A percentile compares a stretch with the other conserved stretches of the same genome.
Conservation (phyloP, 2,888 invertebrate species). For the Oscheius onirici region DNA sequence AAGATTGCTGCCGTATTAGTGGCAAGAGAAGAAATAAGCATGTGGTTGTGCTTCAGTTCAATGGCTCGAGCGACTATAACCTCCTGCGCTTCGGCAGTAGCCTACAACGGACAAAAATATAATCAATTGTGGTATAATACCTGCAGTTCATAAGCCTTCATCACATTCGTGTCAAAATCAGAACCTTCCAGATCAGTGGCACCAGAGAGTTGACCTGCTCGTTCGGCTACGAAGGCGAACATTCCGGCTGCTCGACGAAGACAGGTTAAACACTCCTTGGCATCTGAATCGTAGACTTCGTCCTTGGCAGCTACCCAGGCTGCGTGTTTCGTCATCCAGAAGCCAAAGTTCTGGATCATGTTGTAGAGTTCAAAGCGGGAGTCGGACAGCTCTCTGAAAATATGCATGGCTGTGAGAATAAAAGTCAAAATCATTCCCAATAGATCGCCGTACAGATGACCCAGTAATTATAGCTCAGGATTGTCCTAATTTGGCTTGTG, state of each 20-base stretch:
- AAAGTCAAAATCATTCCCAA: no score
- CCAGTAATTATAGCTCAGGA: no score
- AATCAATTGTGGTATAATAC: slow-evolving; percentile 68
- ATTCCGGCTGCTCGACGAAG: slow-evolving; percentile 78
- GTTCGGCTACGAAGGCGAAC: slow-evolving; percentile 73
- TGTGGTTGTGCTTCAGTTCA: slow-evolving; percentile 78
- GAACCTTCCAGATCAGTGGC: slow-evolving; percentile 73
- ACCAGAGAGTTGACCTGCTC: slow-evolving; percentile 50
- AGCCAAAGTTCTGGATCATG: slow-evolving; percentile 77
- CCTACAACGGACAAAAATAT: slow-evolving; percentile 4
- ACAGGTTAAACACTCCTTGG: slow-evolving; percentile 78
- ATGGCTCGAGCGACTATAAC: slow-evolving; percentile 79
- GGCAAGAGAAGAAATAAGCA: slow-evolving; percentile 77
- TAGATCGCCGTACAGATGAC: no score
- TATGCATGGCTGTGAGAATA: no score
- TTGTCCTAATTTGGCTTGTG: no score
- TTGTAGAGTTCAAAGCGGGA: slow-evolving; percentile 77
- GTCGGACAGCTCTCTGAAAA: slow-evolving; percentile 75
- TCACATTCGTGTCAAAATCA: slow-evolving; percentile 77
- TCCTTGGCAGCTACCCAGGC: slow-evolving; percentile 77
- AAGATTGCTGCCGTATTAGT: slow-evolving; percentile 78
- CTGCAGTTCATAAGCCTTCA: slow-evolving; percentile 78
- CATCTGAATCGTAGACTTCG: slow-evolving; percentile 77
- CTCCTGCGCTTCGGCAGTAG: slow-evolving; percentile 79
- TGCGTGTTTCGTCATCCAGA: slow-evolving; percentile 80